phyloP scores from a whole-genome alignment of 1,140 invertebrate genomes.

The Saccostrea cuccullata region DNA sequence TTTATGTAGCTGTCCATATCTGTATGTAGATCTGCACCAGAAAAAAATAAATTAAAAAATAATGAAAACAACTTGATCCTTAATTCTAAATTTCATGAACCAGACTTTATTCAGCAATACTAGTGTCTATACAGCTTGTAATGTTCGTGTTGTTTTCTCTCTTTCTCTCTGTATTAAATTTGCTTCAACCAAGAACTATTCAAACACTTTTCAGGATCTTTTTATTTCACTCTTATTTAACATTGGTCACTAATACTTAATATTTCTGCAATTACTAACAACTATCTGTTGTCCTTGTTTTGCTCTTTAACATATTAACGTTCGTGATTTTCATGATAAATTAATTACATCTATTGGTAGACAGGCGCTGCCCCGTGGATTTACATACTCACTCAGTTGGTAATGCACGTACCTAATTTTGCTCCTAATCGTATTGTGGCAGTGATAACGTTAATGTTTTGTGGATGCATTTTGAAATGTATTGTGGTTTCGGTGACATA shows the following conservation, averaged over 20 bases:
- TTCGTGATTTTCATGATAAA: not conserved
- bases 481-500: not conserved
- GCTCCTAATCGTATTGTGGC: not conserved
- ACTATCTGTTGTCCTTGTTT: not conserved
- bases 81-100: too few species aligned
- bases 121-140: not conserved
- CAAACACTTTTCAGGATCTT: not conserved
- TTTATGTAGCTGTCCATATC: not conserved
- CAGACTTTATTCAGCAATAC: not conserved
- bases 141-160: not conserved
- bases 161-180: not conserved
- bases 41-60: too few species aligned
- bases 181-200: not conserved
- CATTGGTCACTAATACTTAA: not conserved
- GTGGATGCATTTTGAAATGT: not conserved
- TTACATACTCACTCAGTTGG: conserved; percentile 27
- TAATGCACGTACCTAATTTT: not conserved
- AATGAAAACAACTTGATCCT: too few species aligned
- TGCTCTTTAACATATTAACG: too few species aligned
- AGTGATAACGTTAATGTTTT: not conserved
- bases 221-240: too few species aligned
- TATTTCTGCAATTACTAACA: not conserved
- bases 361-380: conserved; percentile 21
- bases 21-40: not conserved
- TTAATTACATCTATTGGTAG: not conserved